phyloP scores from a whole-genome alignment of 2,888 invertebrate genomes.

The Calameuta idolon region DNA sequence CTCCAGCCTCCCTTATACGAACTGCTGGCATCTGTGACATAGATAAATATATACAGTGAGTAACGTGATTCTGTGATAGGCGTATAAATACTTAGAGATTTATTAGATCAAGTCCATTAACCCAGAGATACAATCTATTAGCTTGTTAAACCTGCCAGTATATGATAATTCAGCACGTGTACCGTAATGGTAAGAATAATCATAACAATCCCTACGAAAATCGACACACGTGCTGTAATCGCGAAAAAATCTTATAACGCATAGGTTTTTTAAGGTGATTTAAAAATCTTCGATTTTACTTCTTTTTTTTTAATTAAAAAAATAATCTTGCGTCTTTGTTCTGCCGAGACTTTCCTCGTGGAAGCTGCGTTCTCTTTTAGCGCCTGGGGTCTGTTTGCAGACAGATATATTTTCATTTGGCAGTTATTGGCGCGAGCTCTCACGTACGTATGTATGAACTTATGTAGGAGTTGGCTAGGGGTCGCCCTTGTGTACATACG shows the following conservation, averaged over 20 bases:
- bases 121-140: background rate
- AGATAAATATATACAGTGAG: constrained; percentile 14
- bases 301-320: background rate
- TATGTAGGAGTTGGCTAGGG: constrained; percentile 21
- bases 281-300: background rate
- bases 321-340: background rate
- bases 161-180: background rate
- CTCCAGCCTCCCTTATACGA: constrained; percentile 67
- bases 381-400: constrained; percentile 57
- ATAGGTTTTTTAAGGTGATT: background rate
- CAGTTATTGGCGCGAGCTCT: constrained; percentile 63
- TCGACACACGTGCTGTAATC: background rate
- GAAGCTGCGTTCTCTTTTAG: background rate
- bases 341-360: background rate
- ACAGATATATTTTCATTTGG: constrained; percentile 68
- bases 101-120: background rate
- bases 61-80: background rate
- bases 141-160: background rate
- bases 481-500: constrained; percentile 39
- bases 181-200: background rate
- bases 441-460: constrained; percentile 28
- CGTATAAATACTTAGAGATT: background rate
- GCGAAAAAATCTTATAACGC: background rate
- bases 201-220: background rate
- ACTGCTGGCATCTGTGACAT: constrained; percentile 63